phyloP scores from a whole-genome alignment of 2,113 vertebrate genomes.

The Alethe diademata region DNA sequence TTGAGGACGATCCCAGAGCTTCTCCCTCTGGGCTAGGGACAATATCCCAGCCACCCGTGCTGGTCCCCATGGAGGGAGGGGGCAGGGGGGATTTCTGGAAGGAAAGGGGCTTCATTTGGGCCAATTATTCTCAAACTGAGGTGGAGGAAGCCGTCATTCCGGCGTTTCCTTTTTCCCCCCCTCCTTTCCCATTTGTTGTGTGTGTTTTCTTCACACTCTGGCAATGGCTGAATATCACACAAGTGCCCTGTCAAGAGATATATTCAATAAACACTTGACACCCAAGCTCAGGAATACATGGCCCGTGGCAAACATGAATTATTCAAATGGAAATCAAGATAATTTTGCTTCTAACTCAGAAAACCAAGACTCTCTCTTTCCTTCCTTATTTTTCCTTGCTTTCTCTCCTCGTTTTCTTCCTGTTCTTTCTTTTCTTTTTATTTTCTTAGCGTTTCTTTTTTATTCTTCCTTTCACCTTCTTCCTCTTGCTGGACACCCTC shows the following conservation, averaged over 20 bases:
- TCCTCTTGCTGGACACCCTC: background rate
- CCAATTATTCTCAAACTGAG: constrained; percentile 76
- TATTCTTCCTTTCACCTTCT: background rate
- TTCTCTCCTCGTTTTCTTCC: background rate
- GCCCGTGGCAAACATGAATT: constrained; percentile 78
- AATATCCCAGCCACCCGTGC: background rate
- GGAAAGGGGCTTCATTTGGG: constrained; percentile 68
- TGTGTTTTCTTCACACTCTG: constrained; percentile 46
- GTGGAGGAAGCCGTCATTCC: constrained; percentile 35
- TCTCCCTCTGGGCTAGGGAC: background rate
- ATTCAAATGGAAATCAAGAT: constrained; percentile 77
- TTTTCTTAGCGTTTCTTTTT: background rate
- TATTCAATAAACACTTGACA: constrained; percentile 76
- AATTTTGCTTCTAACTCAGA: constrained; percentile 76
- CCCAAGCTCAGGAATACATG: constrained; percentile 76
- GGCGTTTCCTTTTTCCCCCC: background rate
- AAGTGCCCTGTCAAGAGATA: constrained; percentile 74
- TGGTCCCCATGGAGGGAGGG: background rate
- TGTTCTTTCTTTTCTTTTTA: background rate
- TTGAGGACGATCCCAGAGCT: background rate
- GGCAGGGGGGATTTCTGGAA: background rate
- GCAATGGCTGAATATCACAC: constrained; percentile 64
- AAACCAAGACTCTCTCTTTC: constrained; percentile 66
- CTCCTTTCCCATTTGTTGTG: constrained; percentile 53
- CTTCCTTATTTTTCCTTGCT: constrained; percentile 35